Percentiles rank a stretch among this genome's conserved stretches.
Conservation (phyloP, 2,113 vertebrate genomes). For the Takifugu flavidus region DNA sequence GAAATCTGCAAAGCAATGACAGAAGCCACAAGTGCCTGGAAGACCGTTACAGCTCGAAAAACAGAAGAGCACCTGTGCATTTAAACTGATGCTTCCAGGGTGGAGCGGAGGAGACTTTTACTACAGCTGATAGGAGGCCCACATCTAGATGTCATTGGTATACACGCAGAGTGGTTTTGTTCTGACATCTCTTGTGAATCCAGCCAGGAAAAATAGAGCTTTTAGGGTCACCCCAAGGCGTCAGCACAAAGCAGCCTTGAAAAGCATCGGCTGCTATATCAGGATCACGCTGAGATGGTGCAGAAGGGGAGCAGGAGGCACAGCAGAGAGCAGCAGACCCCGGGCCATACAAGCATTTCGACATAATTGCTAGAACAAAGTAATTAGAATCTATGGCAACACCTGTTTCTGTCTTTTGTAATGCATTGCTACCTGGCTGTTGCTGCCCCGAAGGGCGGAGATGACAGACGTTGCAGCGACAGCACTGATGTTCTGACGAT, state of each 20-base stretch:
- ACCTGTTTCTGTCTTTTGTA: slow-evolving; percentile 74
- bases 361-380: slow-evolving; percentile 77
- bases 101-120: slow-evolving; percentile 43
- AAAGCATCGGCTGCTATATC: slow-evolving; percentile 33
- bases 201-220: slow-evolving; percentile 43
- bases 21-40: slow-evolving; percentile 73
- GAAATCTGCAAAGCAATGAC: slow-evolving; percentile 69
- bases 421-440: slow-evolving; percentile 66
- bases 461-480: slow-evolving; percentile 67
- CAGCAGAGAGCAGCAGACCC: slow-evolving; percentile 58
- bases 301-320: slow-evolving; percentile 43
- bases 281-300: slow-evolving; percentile 46
- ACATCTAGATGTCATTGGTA: slow-evolving; percentile 44
- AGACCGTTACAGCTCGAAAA: slow-evolving; percentile 72
- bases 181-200: slow-evolving; percentile 24
- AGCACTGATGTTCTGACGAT: slow-evolving; percentile 69
- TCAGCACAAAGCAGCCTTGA: slow-evolving; percentile 28
- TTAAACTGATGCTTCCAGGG: slow-evolving; percentile 53
- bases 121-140: slow-evolving; percentile 36
- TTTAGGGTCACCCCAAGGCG: slow-evolving; percentile 47
- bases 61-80: slow-evolving; percentile 74
- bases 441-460: slow-evolving; percentile 49
- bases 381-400: slow-evolving; percentile 72
- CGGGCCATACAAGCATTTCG: slow-evolving; percentile 61
- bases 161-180: slow-evolving; percentile 22